Percentiles rank a stretch among this genome's conserved stretches.
Conservation (phyloP, 1,140 invertebrate species). For the Cydia amplana region DNA sequence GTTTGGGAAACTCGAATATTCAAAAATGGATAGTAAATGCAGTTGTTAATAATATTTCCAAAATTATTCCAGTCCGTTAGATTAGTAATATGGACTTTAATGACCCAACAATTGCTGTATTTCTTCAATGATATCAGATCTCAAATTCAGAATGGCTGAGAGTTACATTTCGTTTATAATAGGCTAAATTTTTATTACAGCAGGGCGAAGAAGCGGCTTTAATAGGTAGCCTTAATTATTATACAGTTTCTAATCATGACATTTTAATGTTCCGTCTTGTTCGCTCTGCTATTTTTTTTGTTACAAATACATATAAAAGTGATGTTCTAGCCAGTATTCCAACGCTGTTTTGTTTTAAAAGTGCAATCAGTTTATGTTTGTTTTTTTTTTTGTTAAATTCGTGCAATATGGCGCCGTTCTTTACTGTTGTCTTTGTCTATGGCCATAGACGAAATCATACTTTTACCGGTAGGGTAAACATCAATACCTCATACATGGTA, state of each 20-base stretch:
- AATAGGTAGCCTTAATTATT: not conserved
- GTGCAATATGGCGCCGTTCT: constrained; percentile 29
- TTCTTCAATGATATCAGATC: constrained; percentile 1
- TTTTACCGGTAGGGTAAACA: constrained; percentile 33
- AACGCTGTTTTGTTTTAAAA: constrained; percentile 23
- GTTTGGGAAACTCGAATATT: no score
- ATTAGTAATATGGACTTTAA: not conserved
- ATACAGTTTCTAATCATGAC: not conserved
- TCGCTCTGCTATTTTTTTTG: not conserved
- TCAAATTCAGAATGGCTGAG: not conserved
- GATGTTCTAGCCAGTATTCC: not conserved
- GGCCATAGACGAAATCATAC: not conserved
- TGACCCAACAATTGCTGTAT: not conserved
- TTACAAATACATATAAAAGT: not conserved
- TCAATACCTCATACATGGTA: constrained; percentile 62
- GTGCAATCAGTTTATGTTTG: constrained; percentile 29
- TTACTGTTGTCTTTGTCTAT: constrained; percentile 15
- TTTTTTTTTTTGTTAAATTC: constrained; percentile 23
- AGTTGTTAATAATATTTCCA: no score
- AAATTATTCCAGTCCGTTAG: no score
- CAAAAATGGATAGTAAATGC: no score
- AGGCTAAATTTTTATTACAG: not conserved
- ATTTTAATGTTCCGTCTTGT: not conserved
- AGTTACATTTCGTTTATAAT: not conserved
- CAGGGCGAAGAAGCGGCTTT: not conserved